Evolutionary conservation across 2,888 invertebrate genomes (phyloP).

Genomic region (Aleiodes leptofemur): DNA sequence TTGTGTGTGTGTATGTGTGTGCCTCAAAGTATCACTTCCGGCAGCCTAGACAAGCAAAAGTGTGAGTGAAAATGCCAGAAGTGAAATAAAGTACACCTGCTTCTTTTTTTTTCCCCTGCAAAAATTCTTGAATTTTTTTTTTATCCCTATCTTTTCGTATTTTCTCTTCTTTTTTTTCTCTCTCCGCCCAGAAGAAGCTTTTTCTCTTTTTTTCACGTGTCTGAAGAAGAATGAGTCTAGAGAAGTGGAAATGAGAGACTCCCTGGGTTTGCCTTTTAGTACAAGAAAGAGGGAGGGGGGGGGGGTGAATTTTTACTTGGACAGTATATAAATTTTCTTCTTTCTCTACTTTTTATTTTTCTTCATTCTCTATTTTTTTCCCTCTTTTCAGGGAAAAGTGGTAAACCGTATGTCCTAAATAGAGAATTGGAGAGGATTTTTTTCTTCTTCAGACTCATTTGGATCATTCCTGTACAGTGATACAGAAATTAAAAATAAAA

Average conservation of each 20-base stretch:
- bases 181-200: background rate
- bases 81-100: constrained; percentile 34
- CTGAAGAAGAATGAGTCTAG: constrained; percentile 37
- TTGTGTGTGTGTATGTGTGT: too few species aligned
- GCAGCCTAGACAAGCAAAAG: constrained; percentile 3
- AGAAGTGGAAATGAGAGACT: constrained; percentile 39
- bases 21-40: constrained; percentile 37
- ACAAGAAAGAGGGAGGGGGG: background rate
- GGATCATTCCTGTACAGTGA: background rate
- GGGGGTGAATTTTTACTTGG: constrained; percentile 22
- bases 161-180: background rate
- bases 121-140: background rate
- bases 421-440: constrained; percentile 14
- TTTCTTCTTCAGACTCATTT: constrained; percentile 23
- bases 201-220: background rate
- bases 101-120: constrained; percentile 11
- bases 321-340: constrained; percentile 20
- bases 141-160: constrained; percentile 7
- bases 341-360: constrained; percentile 26
- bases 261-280: constrained; percentile 43
- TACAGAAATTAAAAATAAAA: background rate
- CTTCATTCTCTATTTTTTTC: background rate
- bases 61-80: constrained; percentile 25
- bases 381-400: constrained; percentile 24
- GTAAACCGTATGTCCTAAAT: constrained; percentile 37